Percentiles rank a stretch among this genome's conserved stretches.
These are phyloP conservation scores for Acropternis orthonyx DNA, from an alignment of 2,797 vertebrate genomes.

Conservation along the genomic window DNA sequence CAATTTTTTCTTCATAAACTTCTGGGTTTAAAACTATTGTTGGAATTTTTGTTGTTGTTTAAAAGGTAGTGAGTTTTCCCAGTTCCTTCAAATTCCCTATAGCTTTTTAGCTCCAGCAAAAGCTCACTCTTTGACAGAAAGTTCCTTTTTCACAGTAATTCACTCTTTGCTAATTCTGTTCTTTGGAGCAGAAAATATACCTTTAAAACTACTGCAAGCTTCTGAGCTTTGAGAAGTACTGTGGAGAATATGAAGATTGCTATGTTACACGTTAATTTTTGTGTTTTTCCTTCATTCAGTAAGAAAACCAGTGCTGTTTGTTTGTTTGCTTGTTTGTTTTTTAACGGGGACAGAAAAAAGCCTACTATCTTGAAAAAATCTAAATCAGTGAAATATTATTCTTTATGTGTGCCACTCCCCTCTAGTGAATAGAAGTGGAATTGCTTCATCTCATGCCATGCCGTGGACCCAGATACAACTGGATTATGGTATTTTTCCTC, in stretches of 20 bases:
- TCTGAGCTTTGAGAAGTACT: neutral
- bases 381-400: neutral
- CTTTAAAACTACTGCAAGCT: neutral
- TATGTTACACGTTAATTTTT: neutral
- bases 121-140: neutral
- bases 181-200: neutral
- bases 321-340: neutral
- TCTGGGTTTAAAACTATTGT: neutral
- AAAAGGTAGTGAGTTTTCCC: neutral
- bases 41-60: neutral
- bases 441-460: neutral
- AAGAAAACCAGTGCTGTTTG: neutral
- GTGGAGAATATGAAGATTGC: neutral
- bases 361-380: neutral
- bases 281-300: neutral
- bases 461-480: neutral
- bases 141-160: neutral
- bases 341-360: neutral
- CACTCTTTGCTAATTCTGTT: neutral
- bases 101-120: neutral
- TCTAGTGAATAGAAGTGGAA: constrained; percentile 45
- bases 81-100: neutral
- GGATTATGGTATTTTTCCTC: neutral
- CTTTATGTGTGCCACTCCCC: neutral
- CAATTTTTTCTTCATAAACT: neutral